These are phyloP conservation scores for Falco peregrinus DNA, from an alignment of 2,797 vertebrate genomes.

Conservation along the genomic window DNA sequence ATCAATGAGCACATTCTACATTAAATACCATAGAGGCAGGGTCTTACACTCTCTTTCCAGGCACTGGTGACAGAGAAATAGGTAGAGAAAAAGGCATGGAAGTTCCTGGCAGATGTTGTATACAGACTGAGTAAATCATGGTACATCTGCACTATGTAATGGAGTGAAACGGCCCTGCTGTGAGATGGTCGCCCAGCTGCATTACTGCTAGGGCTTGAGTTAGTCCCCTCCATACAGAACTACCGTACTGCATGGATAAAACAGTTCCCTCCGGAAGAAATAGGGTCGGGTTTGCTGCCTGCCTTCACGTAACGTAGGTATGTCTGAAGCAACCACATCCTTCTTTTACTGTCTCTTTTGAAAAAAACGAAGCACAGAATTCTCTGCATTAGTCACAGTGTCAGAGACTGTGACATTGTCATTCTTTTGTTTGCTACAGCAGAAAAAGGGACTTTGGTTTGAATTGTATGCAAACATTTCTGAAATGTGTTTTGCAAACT, in stretches of 20 bases:
- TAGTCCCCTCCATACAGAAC: not conserved
- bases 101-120: not conserved
- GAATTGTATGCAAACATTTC: not conserved
- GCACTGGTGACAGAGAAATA: not conserved
- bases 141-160: not conserved
- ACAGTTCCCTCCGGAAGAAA: not conserved
- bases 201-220: not conserved
- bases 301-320: accelerated
- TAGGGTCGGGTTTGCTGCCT: not conserved
- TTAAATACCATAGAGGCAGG: not conserved
- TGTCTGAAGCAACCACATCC: not conserved
- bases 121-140: not conserved
- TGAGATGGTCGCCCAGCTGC: not conserved
- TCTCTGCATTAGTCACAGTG: not conserved
- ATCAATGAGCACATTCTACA: not conserved
- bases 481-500: not conserved
- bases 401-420: not conserved
- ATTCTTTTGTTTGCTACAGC: not conserved
- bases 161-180: not conserved
- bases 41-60: not conserved
- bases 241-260: not conserved
- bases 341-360: not conserved
- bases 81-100: not conserved
- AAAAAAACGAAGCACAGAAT: not conserved
- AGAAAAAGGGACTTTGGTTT: not conserved